These are phyloP conservation scores for Agelastica alni DNA, from an alignment of 2,888 invertebrate genomes.

Conservation along the genomic window DNA sequence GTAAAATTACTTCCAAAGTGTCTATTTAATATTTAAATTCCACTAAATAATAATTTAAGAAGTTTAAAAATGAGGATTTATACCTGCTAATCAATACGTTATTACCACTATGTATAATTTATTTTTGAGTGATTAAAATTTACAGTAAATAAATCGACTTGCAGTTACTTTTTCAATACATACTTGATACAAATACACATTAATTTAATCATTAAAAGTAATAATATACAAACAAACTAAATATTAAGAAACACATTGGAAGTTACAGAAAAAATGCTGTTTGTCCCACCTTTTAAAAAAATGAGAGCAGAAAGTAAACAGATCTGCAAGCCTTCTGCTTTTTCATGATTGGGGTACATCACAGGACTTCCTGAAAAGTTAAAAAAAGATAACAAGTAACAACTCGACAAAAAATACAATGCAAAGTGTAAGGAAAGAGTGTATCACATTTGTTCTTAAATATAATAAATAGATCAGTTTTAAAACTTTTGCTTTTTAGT, in stretches of 20 bases:
- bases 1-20: slow-evolving; percentile 8
- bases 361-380: slow-evolving; percentile 19
- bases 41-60: not conserved
- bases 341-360: not conserved
- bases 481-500: too few relatives aligned
- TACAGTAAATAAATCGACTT: too few relatives aligned
- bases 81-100: too few relatives aligned
- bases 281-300: slow-evolving; percentile 17
- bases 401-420: slow-evolving; percentile 9
- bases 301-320: slow-evolving; percentile 12
- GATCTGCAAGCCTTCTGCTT: slow-evolving; percentile 14
- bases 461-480: slow-evolving; percentile 7
- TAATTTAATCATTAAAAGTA: too few relatives aligned
- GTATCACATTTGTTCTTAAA: slow-evolving; percentile 2
- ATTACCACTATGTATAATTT: too few relatives aligned
- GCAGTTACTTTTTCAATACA: too few relatives aligned
- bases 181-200: too few relatives aligned
- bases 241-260: slow-evolving; percentile 7
- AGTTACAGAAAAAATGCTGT: slow-evolving; percentile 2
- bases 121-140: too few relatives aligned
- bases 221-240: not conserved
- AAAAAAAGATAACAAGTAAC: slow-evolving; percentile 20
- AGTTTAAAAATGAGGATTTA: too few relatives aligned
- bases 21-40: not conserved
- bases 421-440: slow-evolving; percentile 21